Conservation (phyloP, 1,140 invertebrate genomes). For the Drosophila kepulauana region DNA sequence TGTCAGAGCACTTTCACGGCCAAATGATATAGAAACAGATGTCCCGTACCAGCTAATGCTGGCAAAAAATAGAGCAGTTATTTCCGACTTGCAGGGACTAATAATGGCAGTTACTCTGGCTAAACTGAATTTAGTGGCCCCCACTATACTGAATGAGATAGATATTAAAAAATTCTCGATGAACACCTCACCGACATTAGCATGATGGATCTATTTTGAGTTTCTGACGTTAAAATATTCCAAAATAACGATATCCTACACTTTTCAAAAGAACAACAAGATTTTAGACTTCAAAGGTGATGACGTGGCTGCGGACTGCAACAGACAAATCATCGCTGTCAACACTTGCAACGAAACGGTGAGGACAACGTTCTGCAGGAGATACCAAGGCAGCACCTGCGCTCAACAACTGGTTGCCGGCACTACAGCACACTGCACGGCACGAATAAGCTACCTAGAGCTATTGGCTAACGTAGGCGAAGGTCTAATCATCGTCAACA, state of each 20-base stretch:
- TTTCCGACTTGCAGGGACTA: too few species aligned
- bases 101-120: too few species aligned
- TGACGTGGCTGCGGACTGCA: not conserved
- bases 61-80: too few species aligned
- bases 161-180: too few species aligned
- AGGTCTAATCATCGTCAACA: conserved; percentile 11
- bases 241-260: too few species aligned
- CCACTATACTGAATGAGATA: too few species aligned
- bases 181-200: too few species aligned
- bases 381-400: conserved; percentile 2
- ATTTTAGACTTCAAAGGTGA: conserved; percentile 4
- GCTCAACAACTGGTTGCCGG: conserved; percentile 17
- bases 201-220: too few species aligned
- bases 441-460: conserved; percentile 1
- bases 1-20: too few species aligned
- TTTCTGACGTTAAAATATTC: not conserved
- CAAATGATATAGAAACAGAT: too few species aligned
- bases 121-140: too few species aligned
- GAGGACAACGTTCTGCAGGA: conserved; percentile 11
- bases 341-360: conserved; percentile 10
- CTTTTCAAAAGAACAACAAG: conserved; percentile 4
- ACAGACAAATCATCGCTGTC: not conserved
- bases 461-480: not conserved
- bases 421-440: conserved; percentile 11
- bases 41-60: too few species aligned